Conservation (phyloP, 53 echinoderm and acorn worm genomes). For the Pentamera pediparva region DNA sequence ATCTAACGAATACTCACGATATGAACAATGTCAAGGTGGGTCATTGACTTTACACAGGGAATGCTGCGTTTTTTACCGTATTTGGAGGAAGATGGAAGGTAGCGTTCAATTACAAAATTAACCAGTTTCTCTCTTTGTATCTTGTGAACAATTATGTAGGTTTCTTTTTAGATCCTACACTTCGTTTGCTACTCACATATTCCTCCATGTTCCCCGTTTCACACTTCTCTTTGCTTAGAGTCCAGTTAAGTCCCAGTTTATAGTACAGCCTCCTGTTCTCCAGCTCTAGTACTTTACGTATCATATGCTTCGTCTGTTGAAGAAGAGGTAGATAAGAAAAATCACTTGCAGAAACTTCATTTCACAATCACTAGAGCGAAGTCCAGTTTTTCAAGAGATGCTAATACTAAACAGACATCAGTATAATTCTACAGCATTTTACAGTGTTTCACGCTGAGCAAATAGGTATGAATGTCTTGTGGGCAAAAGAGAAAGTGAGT, state of each 20-base stretch:
- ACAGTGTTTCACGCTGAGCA: background rate
- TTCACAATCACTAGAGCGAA: too few species aligned
- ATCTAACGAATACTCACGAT: too few species aligned
- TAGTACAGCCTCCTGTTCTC: conserved; percentile 95
- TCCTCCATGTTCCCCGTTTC: conserved; percentile 99
- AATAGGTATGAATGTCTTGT: background rate
- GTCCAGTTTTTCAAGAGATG: background rate
- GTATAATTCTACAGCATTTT: background rate
- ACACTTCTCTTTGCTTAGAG: conserved; percentile 85
- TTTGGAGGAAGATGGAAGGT: too few species aligned
- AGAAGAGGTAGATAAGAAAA: background rate
- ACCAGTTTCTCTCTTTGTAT: too few species aligned
- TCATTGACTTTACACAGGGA: too few species aligned
- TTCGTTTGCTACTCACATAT: conserved; percentile 70
- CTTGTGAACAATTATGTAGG: too few species aligned
- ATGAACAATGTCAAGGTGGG: too few species aligned
- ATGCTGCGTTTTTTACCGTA: too few species aligned
- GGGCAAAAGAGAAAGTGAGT: background rate
- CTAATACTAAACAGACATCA: background rate
- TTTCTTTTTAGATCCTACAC: too few species aligned
- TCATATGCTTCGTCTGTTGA: conserved; percentile 80
- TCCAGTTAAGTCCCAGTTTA: conserved; percentile 95
- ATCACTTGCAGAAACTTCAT: too few species aligned
- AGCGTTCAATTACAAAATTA: too few species aligned
- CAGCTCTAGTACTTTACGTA: conserved; percentile 90